Base-by-base conservation (phyloP, 2,888 invertebrate genomes). In the Nephrotoma appendiculata region DNA sequence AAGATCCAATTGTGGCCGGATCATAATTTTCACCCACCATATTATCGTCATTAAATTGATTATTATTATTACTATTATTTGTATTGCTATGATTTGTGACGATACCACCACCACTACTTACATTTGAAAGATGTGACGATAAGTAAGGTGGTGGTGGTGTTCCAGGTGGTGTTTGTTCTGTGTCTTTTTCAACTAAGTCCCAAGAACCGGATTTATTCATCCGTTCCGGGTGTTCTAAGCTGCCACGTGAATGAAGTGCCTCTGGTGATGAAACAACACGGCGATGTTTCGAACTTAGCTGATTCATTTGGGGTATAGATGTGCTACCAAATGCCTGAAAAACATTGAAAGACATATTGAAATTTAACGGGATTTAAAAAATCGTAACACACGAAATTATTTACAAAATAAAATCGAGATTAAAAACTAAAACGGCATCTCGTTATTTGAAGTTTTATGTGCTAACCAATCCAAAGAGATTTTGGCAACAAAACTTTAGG, bases 121-220 rank as follows among this genome's bases (percentile, higher is more conserved):
- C 90, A 89, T 86, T 89, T 89, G 52, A 89, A 88, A 86, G 89
- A 87, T 88, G 88, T 86, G 92, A 92, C 89, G 92, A 91, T 48
- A 93, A 93, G 91, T 97, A 97, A 0, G 97, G 97, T 31, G 97
- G 97, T 19, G 97, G 97, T 83, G 97, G 97, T n/a, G 97, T 97
- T 86, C 97, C 96, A 1, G 96, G 96, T 85, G 96, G 96, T 31
- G 95, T 95, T n/a, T 93, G 88, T 89, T 92, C 92, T 45, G 89
- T 89, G 86, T 91, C 91, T 88, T 91, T 91, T 88, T 92, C 92
- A 2, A 90, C 89, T 71, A 91, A 88, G 88, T 91, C 92, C 91
- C 91, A 92, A 11, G 91, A 91, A n/a, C 91, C 91, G 1, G 91
- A 90, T 89, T 91, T 91, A 2, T 89, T 89, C 86, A 90, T 89